Evolutionary conservation across 2,113 vertebrate species (phyloP).

Genomic region (Sinocyclocheilus anshuiensis): DNA sequence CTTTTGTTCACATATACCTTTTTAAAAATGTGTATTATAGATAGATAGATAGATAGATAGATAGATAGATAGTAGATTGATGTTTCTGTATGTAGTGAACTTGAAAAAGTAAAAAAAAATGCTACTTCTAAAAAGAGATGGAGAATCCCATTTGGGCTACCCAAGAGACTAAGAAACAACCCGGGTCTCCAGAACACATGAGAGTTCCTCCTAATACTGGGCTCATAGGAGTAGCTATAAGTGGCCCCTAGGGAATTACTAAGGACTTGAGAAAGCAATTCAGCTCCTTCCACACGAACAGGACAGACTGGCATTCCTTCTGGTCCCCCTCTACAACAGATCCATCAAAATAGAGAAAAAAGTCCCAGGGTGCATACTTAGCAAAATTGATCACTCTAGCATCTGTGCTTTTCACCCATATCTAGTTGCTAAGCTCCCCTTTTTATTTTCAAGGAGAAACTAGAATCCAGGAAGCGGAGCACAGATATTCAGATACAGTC

Average conservation of each 20-base stretch:
- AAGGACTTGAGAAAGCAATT: constrained; percentile 62
- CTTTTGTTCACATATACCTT: no score
- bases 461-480: neutral
- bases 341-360: constrained; percentile 46
- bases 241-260: constrained; percentile 59
- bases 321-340: constrained; percentile 56
- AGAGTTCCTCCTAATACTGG: constrained; percentile 49
- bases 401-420: constrained; percentile 16
- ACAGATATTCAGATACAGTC: neutral
- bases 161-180: constrained; percentile 19
- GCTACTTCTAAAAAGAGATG: constrained; percentile 57
- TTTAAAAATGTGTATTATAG: no score
- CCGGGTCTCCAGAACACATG: constrained; percentile 41
- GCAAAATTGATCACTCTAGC: constrained; percentile 54
- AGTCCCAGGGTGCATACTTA: constrained; percentile 49
- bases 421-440: constrained; percentile 23
- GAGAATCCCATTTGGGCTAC: constrained; percentile 46
- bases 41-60: no score
- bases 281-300: constrained; percentile 57
- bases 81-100: neutral
- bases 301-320: constrained; percentile 64
- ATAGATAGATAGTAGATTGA: neutral
- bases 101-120: constrained; percentile 56
- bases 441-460: constrained; percentile 28
- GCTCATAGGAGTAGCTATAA: constrained; percentile 49